Evolutionary conservation across 2,113 vertebrate species (phyloP), one percentile per base, ranked within the genome.

Genomic region (Symphodus melops): DNA sequence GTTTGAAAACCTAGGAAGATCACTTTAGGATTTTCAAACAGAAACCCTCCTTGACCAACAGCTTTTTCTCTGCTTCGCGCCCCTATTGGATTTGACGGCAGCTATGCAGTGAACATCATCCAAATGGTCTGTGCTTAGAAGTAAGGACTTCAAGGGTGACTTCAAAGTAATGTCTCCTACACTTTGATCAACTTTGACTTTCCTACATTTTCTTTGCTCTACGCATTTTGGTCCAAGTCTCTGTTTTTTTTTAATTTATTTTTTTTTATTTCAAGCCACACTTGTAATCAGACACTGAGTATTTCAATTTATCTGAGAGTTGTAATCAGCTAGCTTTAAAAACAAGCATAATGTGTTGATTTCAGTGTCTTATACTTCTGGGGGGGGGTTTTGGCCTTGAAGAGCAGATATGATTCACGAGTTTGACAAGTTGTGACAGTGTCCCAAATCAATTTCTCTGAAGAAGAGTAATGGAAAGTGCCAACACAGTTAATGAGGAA

Each of bases 401-500:
- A 28, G 12, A 41, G 17, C 39, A 67, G 13, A 54, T 68, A 65
- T 66, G n/a, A 68, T 21, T 64, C 33, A 23, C 5, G 44, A 3
- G 12, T 81, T 73, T 72, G 21, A 72, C 51, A 53, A 52, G 41
- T 58, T 44, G 16, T 36, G 67, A 55, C 60, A 64, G 36, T 48
- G 77, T 64, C 48, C 55, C 52, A 46, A 52, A 78, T 75, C 49
- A 23, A 42, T 81, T 69, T 54, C 19, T 78, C 28, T 57, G 58
- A 72, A 20, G 42, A 59, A 57, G 68, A 85, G 59, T 63, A 25
- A 84, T 66, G 62, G 37, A 76, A 75, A 72, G 62, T 63, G 77
- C 80, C 84, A 68, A 65, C 60, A 56, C 54, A 8, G 67, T 51
- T 77, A 75, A 84, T 68, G 64, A 81, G 75, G 59, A 71, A 59